phyloP scores from a whole-genome alignment of 2,797 vertebrate genomes.

The Mormyrops attenuatus region DNA sequence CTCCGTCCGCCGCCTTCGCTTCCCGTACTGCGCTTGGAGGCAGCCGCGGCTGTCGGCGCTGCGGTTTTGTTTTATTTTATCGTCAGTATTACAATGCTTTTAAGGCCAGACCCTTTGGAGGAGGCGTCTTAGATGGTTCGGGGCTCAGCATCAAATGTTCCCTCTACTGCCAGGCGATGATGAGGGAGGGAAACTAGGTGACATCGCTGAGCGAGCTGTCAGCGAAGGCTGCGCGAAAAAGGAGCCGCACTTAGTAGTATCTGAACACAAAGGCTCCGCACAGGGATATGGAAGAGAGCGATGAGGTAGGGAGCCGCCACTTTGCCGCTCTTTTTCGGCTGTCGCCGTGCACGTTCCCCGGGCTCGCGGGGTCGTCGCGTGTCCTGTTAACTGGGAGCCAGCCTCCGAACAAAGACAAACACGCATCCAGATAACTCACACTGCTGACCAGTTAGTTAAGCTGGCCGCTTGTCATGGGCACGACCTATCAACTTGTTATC shows the following conservation, averaged over 20 bases:
- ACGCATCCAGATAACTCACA: background rate
- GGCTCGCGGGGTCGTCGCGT: background rate
- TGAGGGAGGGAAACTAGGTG: conserved; percentile 17
- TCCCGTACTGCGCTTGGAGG: conserved; percentile 5
- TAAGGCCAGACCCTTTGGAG: background rate
- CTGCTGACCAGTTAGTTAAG: background rate
- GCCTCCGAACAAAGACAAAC: conserved; percentile 6
- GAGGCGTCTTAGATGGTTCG: background rate
- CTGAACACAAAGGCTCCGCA: background rate
- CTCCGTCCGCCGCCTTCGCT: background rate
- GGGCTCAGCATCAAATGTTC: background rate
- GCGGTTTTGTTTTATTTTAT: background rate
- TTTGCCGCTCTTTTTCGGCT: background rate
- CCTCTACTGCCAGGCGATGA: background rate
- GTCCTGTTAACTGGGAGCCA: background rate
- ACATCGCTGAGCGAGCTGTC: background rate
- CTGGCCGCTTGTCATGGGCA: background rate
- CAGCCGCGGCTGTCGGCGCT: background rate
- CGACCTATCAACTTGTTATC: background rate
- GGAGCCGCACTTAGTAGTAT: background rate
- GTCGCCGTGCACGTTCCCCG: background rate
- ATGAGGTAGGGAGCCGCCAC: conserved; percentile 32
- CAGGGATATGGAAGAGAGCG: conserved; percentile 31
- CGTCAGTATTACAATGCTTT: background rate
- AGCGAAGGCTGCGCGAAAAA: background rate